phyloP scores from a whole-genome alignment of 2,888 invertebrate genomes.

The Cylindroiulus punctatus region DNA sequence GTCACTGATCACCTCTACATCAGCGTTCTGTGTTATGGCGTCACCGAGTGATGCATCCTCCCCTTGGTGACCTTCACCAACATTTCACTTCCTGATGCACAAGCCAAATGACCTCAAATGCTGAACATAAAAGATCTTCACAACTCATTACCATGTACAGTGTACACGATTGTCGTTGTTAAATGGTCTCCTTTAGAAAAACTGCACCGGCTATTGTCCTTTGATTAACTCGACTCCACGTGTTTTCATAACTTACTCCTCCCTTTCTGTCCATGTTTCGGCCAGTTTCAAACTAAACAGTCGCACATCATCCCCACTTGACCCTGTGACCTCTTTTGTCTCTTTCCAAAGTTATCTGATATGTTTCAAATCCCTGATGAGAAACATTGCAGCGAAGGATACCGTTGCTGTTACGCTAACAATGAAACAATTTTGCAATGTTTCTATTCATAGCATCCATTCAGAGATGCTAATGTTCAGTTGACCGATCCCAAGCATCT shows the following conservation, averaged over 20 bases:
- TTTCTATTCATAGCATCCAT: background rate
- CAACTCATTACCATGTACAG: background rate
- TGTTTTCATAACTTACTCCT: background rate
- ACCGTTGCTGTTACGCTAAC: background rate
- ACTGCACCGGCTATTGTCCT: background rate
- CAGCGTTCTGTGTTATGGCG: background rate
- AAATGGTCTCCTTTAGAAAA: background rate
- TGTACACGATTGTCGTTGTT: background rate
- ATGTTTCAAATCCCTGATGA: background rate
- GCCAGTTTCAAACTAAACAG: background rate
- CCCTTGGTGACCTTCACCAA: background rate
- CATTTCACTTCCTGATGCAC: background rate
- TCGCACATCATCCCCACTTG: background rate
- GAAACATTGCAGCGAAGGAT: background rate
- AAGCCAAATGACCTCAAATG: background rate
- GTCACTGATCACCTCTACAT: no score
- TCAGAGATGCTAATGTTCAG: background rate
- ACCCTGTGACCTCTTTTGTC: constrained; percentile 13
- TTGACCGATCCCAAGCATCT: no score
- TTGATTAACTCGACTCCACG: background rate
- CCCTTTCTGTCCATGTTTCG: background rate
- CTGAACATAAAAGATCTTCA: background rate
- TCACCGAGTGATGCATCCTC: background rate
- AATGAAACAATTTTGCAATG: background rate
- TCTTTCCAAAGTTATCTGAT: background rate